Evolutionary conservation across 1,140 invertebrate genomes (phyloP).

Genomic region (Drosophila parvula): DNA sequence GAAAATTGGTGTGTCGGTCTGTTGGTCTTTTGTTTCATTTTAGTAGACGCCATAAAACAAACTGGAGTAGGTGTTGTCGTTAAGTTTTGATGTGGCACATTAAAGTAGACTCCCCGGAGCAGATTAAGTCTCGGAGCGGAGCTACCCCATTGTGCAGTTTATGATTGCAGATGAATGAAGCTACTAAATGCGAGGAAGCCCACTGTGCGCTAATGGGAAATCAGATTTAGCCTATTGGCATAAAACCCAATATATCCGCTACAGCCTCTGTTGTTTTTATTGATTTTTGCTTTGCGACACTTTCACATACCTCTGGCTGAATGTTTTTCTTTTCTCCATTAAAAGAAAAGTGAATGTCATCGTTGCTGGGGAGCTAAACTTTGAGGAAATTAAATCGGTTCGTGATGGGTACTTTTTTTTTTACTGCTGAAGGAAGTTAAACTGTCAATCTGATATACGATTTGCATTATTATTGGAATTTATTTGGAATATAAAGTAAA

Average conservation of each 20-base stretch:
- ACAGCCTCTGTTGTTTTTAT: slow-evolving; percentile 35
- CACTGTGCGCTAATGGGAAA: slow-evolving; percentile 52
- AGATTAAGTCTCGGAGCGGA: slow-evolving; percentile 4
- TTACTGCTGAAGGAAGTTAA: slow-evolving; percentile 12
- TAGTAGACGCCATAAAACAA: slow-evolving; percentile 58
- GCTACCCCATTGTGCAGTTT: slow-evolving; percentile 68
- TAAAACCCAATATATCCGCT: slow-evolving; percentile 15
- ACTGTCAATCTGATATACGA: slow-evolving; percentile 15
- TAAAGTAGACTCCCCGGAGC: slow-evolving; percentile 57
- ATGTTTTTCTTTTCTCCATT: slow-evolving; percentile 1
- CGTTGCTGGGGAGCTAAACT: slow-evolving; percentile 5
- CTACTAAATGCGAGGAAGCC: slow-evolving; percentile 52
- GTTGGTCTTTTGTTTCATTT: slow-evolving; percentile 49
- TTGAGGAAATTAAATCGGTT: slow-evolving; percentile 37
- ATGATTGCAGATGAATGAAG: slow-evolving; percentile 49
- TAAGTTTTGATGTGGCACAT: slow-evolving; percentile 79
- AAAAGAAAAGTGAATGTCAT: slow-evolving; percentile 23
- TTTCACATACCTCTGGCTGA: slow-evolving; percentile 17
- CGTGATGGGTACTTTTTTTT: background rate
- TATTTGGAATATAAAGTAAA: slow-evolving; percentile 1
- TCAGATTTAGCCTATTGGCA: slow-evolving; percentile 47
- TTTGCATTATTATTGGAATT: slow-evolving; percentile 5
- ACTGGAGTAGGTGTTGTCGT: slow-evolving; percentile 78
- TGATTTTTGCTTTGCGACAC: slow-evolving; percentile 52
- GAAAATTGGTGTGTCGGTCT: slow-evolving; percentile 11